These are phyloP conservation scores for Caenorhabditis angaria DNA, from an alignment of 2,888 invertebrate genomes.

Conservation along the genomic window DNA sequence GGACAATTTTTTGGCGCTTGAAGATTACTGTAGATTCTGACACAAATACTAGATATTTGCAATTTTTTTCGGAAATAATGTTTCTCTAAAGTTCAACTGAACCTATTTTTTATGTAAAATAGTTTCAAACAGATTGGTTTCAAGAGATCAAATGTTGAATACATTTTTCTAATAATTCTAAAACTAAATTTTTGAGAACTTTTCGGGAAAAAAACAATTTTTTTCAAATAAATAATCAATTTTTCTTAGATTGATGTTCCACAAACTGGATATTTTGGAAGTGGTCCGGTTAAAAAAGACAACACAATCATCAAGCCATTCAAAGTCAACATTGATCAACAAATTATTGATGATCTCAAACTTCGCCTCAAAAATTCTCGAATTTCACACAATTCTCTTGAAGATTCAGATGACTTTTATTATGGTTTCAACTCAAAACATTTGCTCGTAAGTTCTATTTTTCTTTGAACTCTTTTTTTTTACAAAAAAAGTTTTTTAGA, in stretches of 20 bases:
- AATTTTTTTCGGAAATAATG: too few species aligned
- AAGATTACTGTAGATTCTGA: too few species aligned
- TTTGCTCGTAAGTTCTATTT: conserved; percentile 19
- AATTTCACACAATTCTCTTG: conserved; percentile 64
- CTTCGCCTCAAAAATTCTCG: conserved; percentile 75
- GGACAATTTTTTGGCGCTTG: too few species aligned
- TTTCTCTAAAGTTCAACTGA: too few species aligned
- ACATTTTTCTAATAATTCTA: too few species aligned
- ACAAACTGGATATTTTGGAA: conserved; percentile 51
- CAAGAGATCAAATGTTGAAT: too few species aligned
- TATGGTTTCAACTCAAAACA: conserved; percentile 84
- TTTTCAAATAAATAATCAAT: too few species aligned
- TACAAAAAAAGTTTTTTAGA: conserved; percentile 20
- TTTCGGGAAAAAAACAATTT: too few species aligned
- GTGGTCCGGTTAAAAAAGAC: conserved; percentile 50
- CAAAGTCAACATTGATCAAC: conserved; percentile 55
- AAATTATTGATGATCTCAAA: conserved; percentile 60
- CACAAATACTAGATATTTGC: too few species aligned
- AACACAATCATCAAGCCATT: conserved; percentile 57
- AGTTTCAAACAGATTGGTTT: too few species aligned
- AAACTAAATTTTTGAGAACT: too few species aligned
- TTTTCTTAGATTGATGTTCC: background rate
- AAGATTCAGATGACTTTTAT: conserved; percentile 77
- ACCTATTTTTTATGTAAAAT: too few species aligned
- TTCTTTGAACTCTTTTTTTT: background rate